Evolutionary conservation across 2,797 vertebrate genomes (phyloP).

Genomic region (Argentina silus): DNA sequence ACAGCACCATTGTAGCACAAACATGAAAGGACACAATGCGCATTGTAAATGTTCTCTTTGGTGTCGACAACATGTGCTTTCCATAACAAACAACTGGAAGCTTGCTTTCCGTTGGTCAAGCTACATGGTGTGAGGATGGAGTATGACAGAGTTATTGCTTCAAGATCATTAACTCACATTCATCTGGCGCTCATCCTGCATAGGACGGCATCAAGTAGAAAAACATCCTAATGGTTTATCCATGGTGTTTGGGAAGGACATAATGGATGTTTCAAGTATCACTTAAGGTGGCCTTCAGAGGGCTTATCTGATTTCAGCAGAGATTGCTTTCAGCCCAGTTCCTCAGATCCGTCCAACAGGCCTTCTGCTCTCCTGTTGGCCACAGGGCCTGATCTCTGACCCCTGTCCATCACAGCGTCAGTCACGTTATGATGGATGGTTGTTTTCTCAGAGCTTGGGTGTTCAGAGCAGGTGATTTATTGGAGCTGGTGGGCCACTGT

Average conservation of each 20-base stretch:
- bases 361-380: constrained; percentile 49
- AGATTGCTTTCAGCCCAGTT: constrained; percentile 25
- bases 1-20: neutral
- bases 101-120: neutral
- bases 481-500: constrained; percentile 9
- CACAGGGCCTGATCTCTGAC: constrained; percentile 52
- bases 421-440: constrained; percentile 33
- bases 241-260: constrained; percentile 32
- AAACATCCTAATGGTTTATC: constrained; percentile 36
- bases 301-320: constrained; percentile 30
- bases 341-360: constrained; percentile 29
- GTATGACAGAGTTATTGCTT: neutral
- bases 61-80: neutral
- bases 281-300: constrained; percentile 25
- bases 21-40: neutral
- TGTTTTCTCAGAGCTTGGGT: constrained; percentile 37
- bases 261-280: constrained; percentile 35
- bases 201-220: constrained; percentile 7
- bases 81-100: neutral
- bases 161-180: constrained; percentile 15
- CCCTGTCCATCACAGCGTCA: constrained; percentile 52
- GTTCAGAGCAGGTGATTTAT: constrained; percentile 40
- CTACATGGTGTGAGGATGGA: neutral
- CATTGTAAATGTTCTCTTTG: neutral
- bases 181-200: neutral